Base-by-base conservation (phyloP, 2,797 vertebrate genomes). In the Clarias laeviceps region DNA sequence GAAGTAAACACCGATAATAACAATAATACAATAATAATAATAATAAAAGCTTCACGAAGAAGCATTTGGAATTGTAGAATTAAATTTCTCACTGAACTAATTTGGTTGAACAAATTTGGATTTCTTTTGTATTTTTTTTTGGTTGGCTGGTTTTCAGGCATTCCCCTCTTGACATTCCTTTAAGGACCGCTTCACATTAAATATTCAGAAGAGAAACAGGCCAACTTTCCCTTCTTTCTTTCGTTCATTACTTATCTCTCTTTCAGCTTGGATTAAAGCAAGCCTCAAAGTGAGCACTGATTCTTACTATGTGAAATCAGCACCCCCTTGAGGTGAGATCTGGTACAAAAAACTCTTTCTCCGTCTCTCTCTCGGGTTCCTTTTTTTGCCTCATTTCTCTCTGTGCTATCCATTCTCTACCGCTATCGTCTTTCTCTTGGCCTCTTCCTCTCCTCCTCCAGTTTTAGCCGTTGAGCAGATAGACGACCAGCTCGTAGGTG, bases 401-500 rank as follows among this genome's bases (percentile, higher is more conserved):
- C 70, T 22, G 2, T 15, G 0, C 40, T 32, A n/a, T 12, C 24
- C 6, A 1, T 83, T 59, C 73, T 86, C 62, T 59, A 18, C 40
- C 5, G 83, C 34, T 45, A 74, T 85, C 4, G 15, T 22, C 32
- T 85, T 76, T 56, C 74, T 80, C 84, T 37, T 64, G 61, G 66
- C 84, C 77, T 37, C 29, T 72, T 34, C 27, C 80, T 83, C 65
- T 18, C 24, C 54, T 78, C 22, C n/a, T 81, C 59, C n/a, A 18
- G 50, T 82, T 91, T 95, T 98, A 99, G 94, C 96, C 94, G 83
- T 96, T 94, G 0, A 99, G 96, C 84, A 99, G 93, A 95, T 99
- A 98, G 88, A 99, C 97, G 90, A 99, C 98, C 91, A 99, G 91
- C 94, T 99, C 98, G 83, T 99, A 99, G 89, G 98, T 99, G 91